Evolutionary conservation across 2,888 invertebrate species (phyloP).

Genomic region (Chelonus formosanus): DNA sequence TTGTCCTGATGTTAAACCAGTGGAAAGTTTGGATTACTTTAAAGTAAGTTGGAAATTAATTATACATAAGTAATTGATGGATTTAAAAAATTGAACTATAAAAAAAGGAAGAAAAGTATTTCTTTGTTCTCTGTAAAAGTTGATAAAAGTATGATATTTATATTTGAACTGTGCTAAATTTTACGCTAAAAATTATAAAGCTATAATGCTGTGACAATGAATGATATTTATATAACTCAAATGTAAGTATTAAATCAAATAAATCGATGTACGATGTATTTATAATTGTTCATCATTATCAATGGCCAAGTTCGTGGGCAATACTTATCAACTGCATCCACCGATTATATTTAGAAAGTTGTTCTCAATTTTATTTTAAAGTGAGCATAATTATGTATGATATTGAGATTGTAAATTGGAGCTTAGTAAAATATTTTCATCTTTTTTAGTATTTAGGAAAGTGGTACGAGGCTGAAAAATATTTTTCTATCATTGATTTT

Average conservation of each 20-base stretch:
- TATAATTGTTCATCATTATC: background rate
- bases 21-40: slow-evolving; percentile 70
- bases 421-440: slow-evolving; percentile 1
- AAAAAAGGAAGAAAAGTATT: background rate
- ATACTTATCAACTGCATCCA: too few species aligned
- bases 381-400: background rate
- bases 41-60: slow-evolving; percentile 65
- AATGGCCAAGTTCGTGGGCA: background rate
- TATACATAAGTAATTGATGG: too few species aligned
- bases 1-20: slow-evolving; percentile 73
- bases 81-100: background rate
- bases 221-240: too few species aligned
- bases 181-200: too few species aligned
- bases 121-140: too few species aligned
- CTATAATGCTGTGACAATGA: too few species aligned
- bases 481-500: slow-evolving; percentile 80
- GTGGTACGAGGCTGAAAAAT: slow-evolving; percentile 82
- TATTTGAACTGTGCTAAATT: background rate
- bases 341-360: slow-evolving; percentile 41
- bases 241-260: too few species aligned
- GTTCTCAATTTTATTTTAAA: slow-evolving; percentile 27
- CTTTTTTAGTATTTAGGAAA: slow-evolving; percentile 74
- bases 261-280: too few species aligned
- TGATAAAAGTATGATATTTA: background rate
- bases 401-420: too few species aligned